Base-by-base conservation (phyloP, 2,888 invertebrate genomes). In the Diarsia dahlii region DNA sequence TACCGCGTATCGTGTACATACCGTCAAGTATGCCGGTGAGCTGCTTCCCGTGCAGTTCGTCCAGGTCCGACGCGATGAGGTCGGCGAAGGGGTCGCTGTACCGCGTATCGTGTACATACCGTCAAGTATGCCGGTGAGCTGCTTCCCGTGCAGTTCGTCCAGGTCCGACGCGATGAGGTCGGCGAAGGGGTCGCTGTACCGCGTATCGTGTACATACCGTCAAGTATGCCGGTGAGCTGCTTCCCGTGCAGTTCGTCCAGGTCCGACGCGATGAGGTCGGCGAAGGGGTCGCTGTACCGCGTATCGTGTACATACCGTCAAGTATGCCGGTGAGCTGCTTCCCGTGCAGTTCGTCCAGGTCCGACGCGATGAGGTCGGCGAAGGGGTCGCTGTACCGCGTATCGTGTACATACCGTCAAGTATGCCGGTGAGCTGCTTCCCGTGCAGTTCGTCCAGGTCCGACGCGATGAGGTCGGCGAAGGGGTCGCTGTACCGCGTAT, bases 211-310 rank as follows among this genome's bases (percentile, higher is more conserved):
- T 10, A 4, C 18, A 39, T 28, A 93, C 93, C 92, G 63, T 84
- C 79, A 0, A 81, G 1, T 18, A 90, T 84, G 13, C 85, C 89
- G 89, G 81, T 82, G 63, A 84, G 56, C 84, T 80, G 3, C 90
- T 64, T 13, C 0, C 87, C 92, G 80, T 93, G 92, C 80, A 98
- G 88, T 86, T 97, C 94, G 90, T 99, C 98, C 48, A 97, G 92
- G 95, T 99, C 99, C 69, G 98, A 98, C 3, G 97, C 94, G 71
- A 99, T 97, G 46, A 99, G 96, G 86, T 98, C 98, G n/a, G 97
- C 97, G 83, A 97, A 97, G 9, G 97, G 97, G 89, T 98, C 97
- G 78, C 97, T 92, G 94, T 99, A 99, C 12, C 95, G 95, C 87
- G 97, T 10, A 34, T 18, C 0, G 28, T 5, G 20, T 10, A 4